phyloP scores from a whole-genome alignment of 2,113 vertebrate species.

The Lota lota region DNA sequence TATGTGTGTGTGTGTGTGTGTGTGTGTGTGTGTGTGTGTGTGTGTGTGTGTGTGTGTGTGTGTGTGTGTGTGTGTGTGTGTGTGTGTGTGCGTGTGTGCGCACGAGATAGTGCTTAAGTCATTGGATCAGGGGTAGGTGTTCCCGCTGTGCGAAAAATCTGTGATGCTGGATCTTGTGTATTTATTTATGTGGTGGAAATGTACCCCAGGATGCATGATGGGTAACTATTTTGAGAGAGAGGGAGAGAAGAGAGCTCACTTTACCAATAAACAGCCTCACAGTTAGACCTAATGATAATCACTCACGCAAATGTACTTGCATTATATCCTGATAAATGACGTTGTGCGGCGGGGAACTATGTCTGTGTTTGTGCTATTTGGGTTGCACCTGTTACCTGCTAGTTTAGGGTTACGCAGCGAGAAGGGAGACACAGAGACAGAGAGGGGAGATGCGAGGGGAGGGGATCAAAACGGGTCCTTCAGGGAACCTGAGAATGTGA shows the following conservation, averaged over 20 bases:
- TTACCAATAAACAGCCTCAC: constrained; percentile 34
- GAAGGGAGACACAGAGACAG: constrained; percentile 3
- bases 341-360: constrained; percentile 13
- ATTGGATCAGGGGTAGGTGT: not conserved
- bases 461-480: constrained; percentile 25
- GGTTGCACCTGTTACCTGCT: constrained; percentile 47
- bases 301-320: constrained; percentile 19
- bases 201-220: constrained; percentile 21
- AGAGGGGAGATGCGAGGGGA: constrained; percentile 6
- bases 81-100: not conserved
- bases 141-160: not conserved
- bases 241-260: constrained; percentile 7
- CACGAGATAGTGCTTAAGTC: not conserved
- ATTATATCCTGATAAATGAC: constrained; percentile 46
- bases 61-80: constrained; percentile 8
- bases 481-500: constrained; percentile 36
- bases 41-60: constrained; percentile 20
- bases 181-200: constrained; percentile 27
- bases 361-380: constrained; percentile 37
- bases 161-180: constrained; percentile 24
- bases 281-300: constrained; percentile 31
- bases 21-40: constrained; percentile 20
- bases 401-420: constrained; percentile 36
- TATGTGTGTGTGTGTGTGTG: constrained; percentile 23
- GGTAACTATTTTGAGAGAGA: not conserved